Evolutionary conservation across 2,888 invertebrate genomes (phyloP), one percentile per base, ranked within the genome.

Genomic region (Mythimna impura): DNA sequence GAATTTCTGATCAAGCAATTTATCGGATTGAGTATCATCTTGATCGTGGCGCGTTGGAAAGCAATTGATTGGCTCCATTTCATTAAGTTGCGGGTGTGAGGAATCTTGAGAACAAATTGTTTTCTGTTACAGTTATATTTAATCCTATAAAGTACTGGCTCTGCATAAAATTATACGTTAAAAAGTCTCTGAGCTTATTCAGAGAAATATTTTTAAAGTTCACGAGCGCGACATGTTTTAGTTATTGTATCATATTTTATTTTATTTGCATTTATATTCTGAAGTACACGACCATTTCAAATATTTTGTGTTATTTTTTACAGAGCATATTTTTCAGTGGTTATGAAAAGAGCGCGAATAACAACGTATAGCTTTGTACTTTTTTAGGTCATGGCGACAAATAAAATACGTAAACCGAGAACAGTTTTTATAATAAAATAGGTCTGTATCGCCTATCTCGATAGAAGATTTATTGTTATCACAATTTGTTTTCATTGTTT

Each of bases 1-100:
- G 87, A 87, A 88, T 87, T 86, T 84, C 82, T 87, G 87, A 87
- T 86, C 85, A 86, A 87, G 87, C 83, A 88, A 89, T 89, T 88
- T 89, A 89, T 89, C 80, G 66, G 69, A 85, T 74, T 70, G 80
- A 82, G 63, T 80, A 72, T 83, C 80, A 82, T 78, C 80, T 85
- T 82, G 86, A 84, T 84, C 81, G 82, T 72, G 78, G 73, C 74
- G 82, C 79, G 71, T 81, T 71, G 73, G 58, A 68, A 76, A 80
- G 76, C 73, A 80, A 79, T 80, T 84, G 78, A 85, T 85, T 84
- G 84, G 78, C 84, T 76, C 80, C 80, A 81, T 88, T 88, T 87
- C 65, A 83, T 83, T 80, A 78, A 74, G 57, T 64, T 78, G 72
- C 43, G 64, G 70, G 57, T 68, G 62, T 64, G 68, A 64, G 55